Evolutionary conservation across 1,140 invertebrate species (phyloP).

Genomic region (Halesus radiatus): DNA sequence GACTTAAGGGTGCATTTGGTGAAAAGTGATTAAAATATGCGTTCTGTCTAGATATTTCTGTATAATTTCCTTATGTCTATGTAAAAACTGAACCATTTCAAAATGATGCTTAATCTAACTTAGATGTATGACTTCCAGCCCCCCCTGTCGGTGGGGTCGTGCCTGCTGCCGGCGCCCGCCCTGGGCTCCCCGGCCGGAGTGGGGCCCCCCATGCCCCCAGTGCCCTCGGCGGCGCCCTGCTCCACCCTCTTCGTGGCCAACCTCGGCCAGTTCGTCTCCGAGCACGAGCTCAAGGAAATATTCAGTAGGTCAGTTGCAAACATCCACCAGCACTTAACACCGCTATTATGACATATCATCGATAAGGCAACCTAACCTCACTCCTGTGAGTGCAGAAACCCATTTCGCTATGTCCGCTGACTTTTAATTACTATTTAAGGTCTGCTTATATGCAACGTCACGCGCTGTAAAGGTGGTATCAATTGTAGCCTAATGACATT

Average conservation of each 20-base stretch:
- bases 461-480: no score
- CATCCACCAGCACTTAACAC: constrained; percentile 39
- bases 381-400: no score
- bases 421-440: no score
- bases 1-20: no score
- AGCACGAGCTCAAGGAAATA: constrained; percentile 97
- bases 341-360: constrained; percentile 28
- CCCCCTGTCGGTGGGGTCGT: constrained; percentile 84
- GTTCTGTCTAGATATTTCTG: no score
- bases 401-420: no score
- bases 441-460: no score
- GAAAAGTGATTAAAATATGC: no score
- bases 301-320: constrained; percentile 86
- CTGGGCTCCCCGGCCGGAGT: constrained; percentile 90
- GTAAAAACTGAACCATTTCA: background rate
- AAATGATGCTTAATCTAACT: no score
- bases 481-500: no score
- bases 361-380: background rate
- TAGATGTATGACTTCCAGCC: constrained; percentile 67
- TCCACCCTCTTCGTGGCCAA: constrained; percentile 98
- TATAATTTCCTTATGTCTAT: background rate
- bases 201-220: constrained; percentile 77
- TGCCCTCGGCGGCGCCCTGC: constrained; percentile 90
- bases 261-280: constrained; percentile 94
- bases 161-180: constrained; percentile 83